phyloP scores from a whole-genome alignment of 2,113 vertebrate species.

The Noctilio leporinus region DNA sequence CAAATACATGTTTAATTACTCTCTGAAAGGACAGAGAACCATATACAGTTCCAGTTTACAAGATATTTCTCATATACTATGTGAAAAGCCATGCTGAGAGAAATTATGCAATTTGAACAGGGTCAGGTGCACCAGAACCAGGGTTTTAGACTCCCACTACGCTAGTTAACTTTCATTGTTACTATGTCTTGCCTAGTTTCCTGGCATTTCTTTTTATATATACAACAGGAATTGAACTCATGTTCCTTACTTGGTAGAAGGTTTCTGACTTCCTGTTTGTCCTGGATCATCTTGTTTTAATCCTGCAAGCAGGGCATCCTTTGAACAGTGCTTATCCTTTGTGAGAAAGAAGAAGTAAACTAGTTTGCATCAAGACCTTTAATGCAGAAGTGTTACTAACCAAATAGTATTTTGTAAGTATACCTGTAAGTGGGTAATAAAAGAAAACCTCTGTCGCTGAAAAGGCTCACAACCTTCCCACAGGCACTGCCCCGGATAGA shows the following conservation, averaged over 20 bases:
- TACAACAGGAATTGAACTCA: neutral
- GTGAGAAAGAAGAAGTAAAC: slow-evolving; percentile 47
- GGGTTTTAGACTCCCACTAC: neutral
- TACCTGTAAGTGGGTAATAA: slow-evolving; percentile 98
- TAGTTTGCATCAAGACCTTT: neutral
- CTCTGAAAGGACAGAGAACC: neutral
- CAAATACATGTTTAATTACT: neutral
- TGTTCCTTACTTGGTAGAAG: slow-evolving; percentile 88
- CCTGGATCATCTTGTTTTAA: slow-evolving; percentile 95
- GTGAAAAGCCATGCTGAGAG: neutral
- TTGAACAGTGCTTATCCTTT: slow-evolving; percentile 99
- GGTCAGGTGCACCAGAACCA: neutral
- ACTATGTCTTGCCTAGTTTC: neutral
- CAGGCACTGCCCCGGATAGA: slow-evolving; percentile 92
- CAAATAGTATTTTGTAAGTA: slow-evolving; percentile 48
- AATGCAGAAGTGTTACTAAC: neutral
- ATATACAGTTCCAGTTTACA: neutral
- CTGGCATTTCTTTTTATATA: neutral
- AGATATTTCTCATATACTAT: neutral
- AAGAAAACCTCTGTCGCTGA: slow-evolving; percentile 96
- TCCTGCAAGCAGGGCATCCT: slow-evolving; percentile 94
- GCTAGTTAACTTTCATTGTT: neutral
- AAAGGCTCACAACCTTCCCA: slow-evolving; percentile 99
- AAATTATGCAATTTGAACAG: neutral
- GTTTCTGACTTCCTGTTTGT: slow-evolving; percentile 90